phyloP scores from a whole-genome alignment of 1,140 invertebrate genomes.

The Aphaenogaster floridana region DNA sequence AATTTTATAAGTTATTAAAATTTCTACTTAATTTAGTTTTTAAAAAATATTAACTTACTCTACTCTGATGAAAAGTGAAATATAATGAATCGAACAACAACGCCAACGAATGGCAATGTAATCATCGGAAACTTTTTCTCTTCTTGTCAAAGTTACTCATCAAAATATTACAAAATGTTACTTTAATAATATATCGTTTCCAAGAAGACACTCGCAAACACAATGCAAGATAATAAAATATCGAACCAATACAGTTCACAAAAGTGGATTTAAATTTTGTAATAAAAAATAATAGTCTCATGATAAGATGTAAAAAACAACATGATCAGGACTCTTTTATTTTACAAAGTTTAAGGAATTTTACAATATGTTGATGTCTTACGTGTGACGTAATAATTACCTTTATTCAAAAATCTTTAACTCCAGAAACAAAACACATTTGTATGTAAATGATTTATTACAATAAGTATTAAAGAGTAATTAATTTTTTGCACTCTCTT shows the following conservation, averaged over 20 bases:
- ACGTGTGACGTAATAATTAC: no score
- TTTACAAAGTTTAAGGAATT: background rate
- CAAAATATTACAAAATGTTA: background rate
- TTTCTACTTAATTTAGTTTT: no score
- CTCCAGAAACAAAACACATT: background rate
- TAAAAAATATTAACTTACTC: background rate
- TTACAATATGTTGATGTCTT: no score
- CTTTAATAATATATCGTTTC: constrained; percentile 22
- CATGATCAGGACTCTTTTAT: no score
- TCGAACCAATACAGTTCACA: background rate
- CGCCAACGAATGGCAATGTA: background rate
- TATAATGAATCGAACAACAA: constrained; percentile 56
- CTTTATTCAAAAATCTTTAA: no score
- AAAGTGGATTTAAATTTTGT: background rate
- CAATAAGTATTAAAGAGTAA: background rate
- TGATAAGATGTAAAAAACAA: background rate
- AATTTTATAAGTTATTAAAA: no score
- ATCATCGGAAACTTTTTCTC: background rate
- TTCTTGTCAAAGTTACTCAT: background rate
- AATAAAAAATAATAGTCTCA: background rate
- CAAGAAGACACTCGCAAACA: no score
- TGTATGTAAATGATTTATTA: background rate
- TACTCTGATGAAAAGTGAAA: no score
- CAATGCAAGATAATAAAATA: no score
- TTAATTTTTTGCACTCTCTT: background rate